Conservation (phyloP, 2,113 vertebrate genomes). For the Xiphophorus hellerii region DNA sequence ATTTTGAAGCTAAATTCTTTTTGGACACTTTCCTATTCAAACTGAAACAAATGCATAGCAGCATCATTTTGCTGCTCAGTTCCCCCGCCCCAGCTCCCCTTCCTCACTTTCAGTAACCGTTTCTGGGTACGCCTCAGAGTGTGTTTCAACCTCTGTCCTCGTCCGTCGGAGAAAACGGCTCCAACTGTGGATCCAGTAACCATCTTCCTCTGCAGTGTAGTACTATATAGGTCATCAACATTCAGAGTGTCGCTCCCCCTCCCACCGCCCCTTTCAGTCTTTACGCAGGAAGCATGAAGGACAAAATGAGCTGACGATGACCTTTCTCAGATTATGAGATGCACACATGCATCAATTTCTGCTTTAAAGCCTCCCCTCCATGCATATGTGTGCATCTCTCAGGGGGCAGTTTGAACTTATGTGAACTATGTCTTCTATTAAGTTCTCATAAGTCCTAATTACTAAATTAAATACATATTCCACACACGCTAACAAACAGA, state of each 20-base stretch:
- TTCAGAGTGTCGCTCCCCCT: conserved; percentile 48
- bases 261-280: conserved; percentile 62
- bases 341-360: conserved; percentile 48
- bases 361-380: conserved; percentile 12
- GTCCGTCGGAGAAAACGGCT: conserved; percentile 32
- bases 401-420: conserved; percentile 38
- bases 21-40: too few species aligned
- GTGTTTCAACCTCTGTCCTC: conserved; percentile 30
- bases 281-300: conserved; percentile 78
- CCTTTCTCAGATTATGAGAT: conserved; percentile 67
- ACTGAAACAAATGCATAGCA: neutral
- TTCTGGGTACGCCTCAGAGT: conserved; percentile 31
- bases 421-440: neutral
- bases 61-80: neutral
- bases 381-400: conserved; percentile 13
- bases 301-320: conserved; percentile 72
- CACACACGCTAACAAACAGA: neutral
- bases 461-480: conserved; percentile 18
- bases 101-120: conserved; percentile 11
- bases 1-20: too few species aligned
- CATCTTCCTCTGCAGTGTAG: conserved; percentile 72
- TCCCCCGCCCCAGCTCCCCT: neutral
- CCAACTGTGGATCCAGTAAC: conserved; percentile 32
- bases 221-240: conserved; percentile 79
- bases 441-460: neutral